Evolutionary conservation across 2,888 invertebrate species (phyloP).

Genomic region (Polia nebulosa): DNA sequence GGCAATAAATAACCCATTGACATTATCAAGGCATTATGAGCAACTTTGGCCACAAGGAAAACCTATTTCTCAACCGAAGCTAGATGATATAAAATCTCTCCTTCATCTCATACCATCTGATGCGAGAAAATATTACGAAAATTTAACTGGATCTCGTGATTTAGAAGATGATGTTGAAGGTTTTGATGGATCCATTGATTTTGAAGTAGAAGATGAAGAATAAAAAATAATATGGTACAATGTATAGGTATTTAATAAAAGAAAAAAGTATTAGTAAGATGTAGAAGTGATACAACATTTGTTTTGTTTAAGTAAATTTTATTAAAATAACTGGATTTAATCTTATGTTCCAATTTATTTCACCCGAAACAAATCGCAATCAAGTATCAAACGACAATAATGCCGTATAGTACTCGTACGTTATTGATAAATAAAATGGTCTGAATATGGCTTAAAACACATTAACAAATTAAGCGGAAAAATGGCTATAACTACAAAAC

Average conservation of each 20-base stretch:
- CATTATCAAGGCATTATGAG: slow-evolving; percentile 6
- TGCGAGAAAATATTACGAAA: slow-evolving; percentile 2
- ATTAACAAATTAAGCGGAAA: neutral
- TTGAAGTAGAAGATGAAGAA: slow-evolving; percentile 5
- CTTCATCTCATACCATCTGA: slow-evolving; percentile 9
- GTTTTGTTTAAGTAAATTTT: neutral
- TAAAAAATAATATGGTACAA: neutral
- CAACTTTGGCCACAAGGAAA: slow-evolving; percentile 12
- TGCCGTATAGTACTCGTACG: no score
- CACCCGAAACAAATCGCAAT: no score
- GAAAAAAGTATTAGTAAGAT: neutral
- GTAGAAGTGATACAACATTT: neutral
- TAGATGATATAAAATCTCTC: no score
- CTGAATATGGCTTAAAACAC: neutral
- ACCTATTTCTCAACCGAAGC: neutral
- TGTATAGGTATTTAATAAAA: neutral
- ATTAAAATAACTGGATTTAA: neutral
- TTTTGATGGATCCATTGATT: slow-evolving; percentile 7
- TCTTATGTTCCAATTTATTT: neutral
- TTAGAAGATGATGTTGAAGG: slow-evolving; percentile 2
- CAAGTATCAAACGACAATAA: neutral
- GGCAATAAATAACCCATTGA: slow-evolving; percentile 11
- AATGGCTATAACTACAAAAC: slow-evolving; percentile 10
- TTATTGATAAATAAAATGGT: neutral
- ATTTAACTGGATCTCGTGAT: slow-evolving; percentile 10